phyloP scores from a whole-genome alignment of 2,888 invertebrate genomes.

The Dinocampus coccinellae region DNA sequence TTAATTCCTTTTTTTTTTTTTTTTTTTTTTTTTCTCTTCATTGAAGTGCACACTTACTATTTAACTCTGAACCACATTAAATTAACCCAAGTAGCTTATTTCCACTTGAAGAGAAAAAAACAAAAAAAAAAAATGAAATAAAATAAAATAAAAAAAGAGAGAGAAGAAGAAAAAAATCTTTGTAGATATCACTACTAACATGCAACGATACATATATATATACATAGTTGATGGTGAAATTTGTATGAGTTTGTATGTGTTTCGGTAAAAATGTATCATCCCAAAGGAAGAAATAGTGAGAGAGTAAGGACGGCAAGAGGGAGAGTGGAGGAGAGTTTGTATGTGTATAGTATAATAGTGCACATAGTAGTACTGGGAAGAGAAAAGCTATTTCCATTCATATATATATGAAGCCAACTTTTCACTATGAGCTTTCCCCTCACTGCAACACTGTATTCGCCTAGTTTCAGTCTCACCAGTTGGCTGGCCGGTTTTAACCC shows the following conservation, averaged over 20 bases:
- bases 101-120: not conserved
- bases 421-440: not conserved
- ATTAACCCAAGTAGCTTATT: not conserved
- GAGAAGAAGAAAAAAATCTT: no score
- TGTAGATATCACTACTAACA: not conserved
- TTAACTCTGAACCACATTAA: not conserved
- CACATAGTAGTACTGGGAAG: not conserved
- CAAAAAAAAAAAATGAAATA: no score
- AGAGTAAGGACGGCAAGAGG: no score
- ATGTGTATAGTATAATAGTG: not conserved
- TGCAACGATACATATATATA: not conserved
- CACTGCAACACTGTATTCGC: not conserved
- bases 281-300: no score
- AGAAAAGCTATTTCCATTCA: not conserved
- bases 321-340: not conserved
- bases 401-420: not conserved
- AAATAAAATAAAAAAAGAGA: no score
- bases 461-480: slow-evolving; percentile 13
- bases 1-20: no score
- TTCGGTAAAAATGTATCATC: slow-evolving; percentile 17
- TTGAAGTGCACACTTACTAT: no score
- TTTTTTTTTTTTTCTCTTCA: no score
- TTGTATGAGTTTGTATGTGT: slow-evolving; percentile 2
- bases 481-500: slow-evolving; percentile 25
- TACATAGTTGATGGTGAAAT: not conserved